Base-by-base conservation (phyloP, 2,113 vertebrate species). In the Corydoras maculifer region DNA sequence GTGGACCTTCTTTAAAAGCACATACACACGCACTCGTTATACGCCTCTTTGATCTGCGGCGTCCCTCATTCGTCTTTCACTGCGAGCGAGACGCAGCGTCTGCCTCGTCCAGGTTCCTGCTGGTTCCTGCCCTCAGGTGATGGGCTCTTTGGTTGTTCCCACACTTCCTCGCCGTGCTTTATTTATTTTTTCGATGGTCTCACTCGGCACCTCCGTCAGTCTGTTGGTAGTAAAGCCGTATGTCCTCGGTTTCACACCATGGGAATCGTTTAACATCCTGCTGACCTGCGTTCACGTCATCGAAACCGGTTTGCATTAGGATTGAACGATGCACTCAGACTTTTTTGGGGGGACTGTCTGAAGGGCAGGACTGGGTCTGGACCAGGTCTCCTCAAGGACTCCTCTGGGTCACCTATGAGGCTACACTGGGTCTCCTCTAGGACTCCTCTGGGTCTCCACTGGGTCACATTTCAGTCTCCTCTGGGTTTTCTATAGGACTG, bases 71-170 rank as follows among this genome's bases (percentile, higher is more conserved):
- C 48, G 50, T 58, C 11, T 25, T 65, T 68, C 49, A 53, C n/a
- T 50, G 53, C 73, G 48, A 62, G 32, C 63, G 2, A 54, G 54
- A 15, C 9, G 18, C 61, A 50, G 18, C 54, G 58, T 68, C 60
- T 18, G 58, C 63, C 74, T 62, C 58, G 57, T 75, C 63, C 70
- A 53, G 65, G 73, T 74, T 75, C 61, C 50, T 74, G 55, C 8
- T 65, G 13, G 55, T 9, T 43, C 18, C 30, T 71, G 9, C 62
- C 54, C 14, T 4, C 15, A 58, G 80, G 82, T 78, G 78, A 81
- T 77, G 53, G 48, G 11, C 35, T 49, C 11, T 65, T 65, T 64
- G 11, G 15, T 72, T 72, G 64, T 49, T 64, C 18, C 35, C 25
- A 43, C 11, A 51, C 51, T 62, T 70, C 53, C 25, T 49, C 35